Evolutionary conservation across 1,140 invertebrate genomes (phyloP), one percentile per base, ranked within the genome.

Genomic region (Lanistes nyassanus): DNA sequence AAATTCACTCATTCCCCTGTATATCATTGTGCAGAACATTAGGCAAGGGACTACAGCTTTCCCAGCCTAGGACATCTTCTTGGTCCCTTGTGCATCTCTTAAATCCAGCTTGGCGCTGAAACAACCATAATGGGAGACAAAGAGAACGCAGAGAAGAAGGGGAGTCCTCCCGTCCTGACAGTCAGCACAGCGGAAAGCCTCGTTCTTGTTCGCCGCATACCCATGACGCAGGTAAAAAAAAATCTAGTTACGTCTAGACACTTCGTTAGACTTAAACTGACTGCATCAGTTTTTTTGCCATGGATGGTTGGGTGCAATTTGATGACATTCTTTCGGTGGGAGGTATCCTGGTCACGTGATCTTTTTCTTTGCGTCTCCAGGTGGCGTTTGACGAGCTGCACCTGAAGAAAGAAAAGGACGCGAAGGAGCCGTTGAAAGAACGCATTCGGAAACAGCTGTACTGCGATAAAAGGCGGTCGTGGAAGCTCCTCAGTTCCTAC

Each of bases 321-420:
- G 19, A 64, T 19, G 11, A 64, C 31, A 64, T 31, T 21, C 31
- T n/a, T n/a, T 31, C 11, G 23, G 2, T n/a, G 3, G 47, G 36
- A 47, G 7, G 2, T 13, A 47, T 6, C 19, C 16, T 26, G 16
- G 39, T 5, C 42, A 16, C 2, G 66, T 80, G 47, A 77, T 82
- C 23, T 81, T 72, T 80, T 56, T 65, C 75, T 55, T 80, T 81
- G 0, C 79, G 81, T 83, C 83, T 23, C 1, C 85, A 86, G 67
- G 76, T 75, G 5, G 79, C 79, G 0, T 85, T 85, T 67, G 85
- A 86, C 42, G 81, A 86, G 37, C 39, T 85, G n/a, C 82, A 85
- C 76, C 31, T 84, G 16, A 83, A 81, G 69, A 77, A 78, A 16
- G 76, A 76, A 23, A 37, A 47, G 3, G 37, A 29, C 19, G 26